Conservation (phyloP, 2,113 vertebrate species). For the Nestor notabilis region DNA sequence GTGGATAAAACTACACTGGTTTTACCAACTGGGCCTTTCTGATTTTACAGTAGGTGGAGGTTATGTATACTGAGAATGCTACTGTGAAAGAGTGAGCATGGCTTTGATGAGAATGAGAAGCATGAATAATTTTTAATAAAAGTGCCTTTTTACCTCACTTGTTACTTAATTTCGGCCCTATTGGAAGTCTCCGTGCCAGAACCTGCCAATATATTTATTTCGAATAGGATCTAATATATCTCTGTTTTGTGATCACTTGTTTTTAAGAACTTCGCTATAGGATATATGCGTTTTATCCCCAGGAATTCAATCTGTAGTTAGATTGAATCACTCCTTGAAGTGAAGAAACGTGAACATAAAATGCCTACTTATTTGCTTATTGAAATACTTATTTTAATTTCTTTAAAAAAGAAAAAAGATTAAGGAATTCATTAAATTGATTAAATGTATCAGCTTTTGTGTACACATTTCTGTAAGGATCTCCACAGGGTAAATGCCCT, state of each 20-base stretch:
- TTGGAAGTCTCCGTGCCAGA: neutral
- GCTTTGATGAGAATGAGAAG: neutral
- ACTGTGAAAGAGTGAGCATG: neutral
- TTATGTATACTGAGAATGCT: neutral
- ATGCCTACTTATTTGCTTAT: neutral
- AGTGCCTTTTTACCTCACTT: neutral
- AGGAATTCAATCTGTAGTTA: neutral
- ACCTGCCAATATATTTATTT: neutral
- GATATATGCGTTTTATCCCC: neutral
- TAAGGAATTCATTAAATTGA: neutral
- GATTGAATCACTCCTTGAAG: neutral
- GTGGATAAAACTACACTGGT: neutral
- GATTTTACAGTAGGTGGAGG: neutral
- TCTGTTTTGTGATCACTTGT: neutral
- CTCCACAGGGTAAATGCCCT: neutral
- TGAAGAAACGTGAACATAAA: neutral
- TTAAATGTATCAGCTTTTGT: neutral
- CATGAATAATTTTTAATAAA: neutral
- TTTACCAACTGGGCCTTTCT: neutral
- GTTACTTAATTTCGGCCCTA: neutral
- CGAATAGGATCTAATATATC: neutral
- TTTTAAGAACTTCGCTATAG: neutral
- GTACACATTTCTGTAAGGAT: neutral
- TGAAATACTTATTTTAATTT: neutral
- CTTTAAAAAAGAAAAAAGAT: neutral